These are phyloP conservation scores for Malachius bipustulatus DNA, from an alignment of 2,888 invertebrate genomes.

Conservation along the genomic window DNA sequence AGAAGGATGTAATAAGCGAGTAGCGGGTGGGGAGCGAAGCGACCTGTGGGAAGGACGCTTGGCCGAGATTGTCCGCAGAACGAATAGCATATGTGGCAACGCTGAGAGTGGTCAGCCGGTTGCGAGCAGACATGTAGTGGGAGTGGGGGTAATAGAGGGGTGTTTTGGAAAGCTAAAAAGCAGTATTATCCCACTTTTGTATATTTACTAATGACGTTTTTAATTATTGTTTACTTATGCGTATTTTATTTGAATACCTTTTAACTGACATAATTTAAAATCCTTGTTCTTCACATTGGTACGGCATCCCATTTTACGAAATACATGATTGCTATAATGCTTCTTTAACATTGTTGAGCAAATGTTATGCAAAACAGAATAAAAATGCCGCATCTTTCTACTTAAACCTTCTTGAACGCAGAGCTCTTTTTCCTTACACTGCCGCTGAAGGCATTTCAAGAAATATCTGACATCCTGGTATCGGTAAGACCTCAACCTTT, in stretches of 20 bases:
- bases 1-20: no score
- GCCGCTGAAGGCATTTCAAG: slow-evolving; percentile 9
- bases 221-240: no score
- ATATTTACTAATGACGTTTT: no score
- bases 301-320: background rate
- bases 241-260: background rate
- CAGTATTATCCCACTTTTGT: no score
- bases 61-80: no score
- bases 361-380: slow-evolving; percentile 21
- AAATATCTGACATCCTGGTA: slow-evolving; percentile 8
- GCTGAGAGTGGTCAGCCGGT: no score
- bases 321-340: slow-evolving; percentile 9
- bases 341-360: slow-evolving; percentile 21
- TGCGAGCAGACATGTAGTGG: no score
- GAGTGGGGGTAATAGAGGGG: no score
- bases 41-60: no score
- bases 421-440: slow-evolving; percentile 8
- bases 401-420: slow-evolving; percentile 9
- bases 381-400: background rate
- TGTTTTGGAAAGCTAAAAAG: slow-evolving; percentile 8
- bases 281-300: background rate
- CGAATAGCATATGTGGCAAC: no score
- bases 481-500: slow-evolving; percentile 6
- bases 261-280: background rate
- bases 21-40: no score